phyloP scores from a whole-genome alignment of 2,888 invertebrate species.

The Drosophila melanocephala region DNA sequence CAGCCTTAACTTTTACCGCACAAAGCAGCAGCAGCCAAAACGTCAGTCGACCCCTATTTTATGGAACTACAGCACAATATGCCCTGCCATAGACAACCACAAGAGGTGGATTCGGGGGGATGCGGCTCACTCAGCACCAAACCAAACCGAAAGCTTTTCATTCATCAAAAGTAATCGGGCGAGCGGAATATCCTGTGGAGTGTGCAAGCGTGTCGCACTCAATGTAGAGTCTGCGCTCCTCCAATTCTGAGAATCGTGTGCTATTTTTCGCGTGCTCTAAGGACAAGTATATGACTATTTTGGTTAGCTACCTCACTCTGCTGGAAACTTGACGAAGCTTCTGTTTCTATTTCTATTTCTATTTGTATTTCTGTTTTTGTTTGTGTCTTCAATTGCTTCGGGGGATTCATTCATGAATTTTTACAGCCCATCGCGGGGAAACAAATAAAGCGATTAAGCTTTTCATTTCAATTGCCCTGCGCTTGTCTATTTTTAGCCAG shows the following conservation, averaged over 20 bases:
- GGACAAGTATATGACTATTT: conserved; percentile 58
- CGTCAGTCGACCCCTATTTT: conserved; percentile 54
- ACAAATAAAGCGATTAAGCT: conserved; percentile 67
- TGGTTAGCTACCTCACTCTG: conserved; percentile 30
- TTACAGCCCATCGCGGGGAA: conserved; percentile 58
- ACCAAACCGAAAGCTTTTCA: conserved; percentile 80
- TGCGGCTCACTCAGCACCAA: conserved; percentile 47
- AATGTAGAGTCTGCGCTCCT: conserved; percentile 72
- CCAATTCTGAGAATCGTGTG: conserved; percentile 46
- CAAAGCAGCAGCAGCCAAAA: conserved; percentile 38
- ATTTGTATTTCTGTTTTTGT: conserved; percentile 18
- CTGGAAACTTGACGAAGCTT: conserved; percentile 70
- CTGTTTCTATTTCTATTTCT: conserved; percentile 21
- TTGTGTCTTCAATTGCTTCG: conserved; percentile 59
- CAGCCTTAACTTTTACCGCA: conserved; percentile 60
- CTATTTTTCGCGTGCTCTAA: conserved; percentile 66
- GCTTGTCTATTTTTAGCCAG: conserved; percentile 60
- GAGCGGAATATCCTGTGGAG: conserved; percentile 21
- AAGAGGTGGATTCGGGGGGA: conserved; percentile 1
- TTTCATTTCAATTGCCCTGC: conserved; percentile 68
- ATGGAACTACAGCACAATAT: conserved; percentile 32
- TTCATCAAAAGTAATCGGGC: conserved; percentile 80
- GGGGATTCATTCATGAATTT: conserved; percentile 75
- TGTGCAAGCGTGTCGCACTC: conserved; percentile 18
- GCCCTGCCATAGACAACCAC: conserved; percentile 10